A percentile compares a stretch with the other conserved stretches of the same genome.
Conservation (phyloP, 1,140 invertebrate species). For the Patella vulgata region DNA sequence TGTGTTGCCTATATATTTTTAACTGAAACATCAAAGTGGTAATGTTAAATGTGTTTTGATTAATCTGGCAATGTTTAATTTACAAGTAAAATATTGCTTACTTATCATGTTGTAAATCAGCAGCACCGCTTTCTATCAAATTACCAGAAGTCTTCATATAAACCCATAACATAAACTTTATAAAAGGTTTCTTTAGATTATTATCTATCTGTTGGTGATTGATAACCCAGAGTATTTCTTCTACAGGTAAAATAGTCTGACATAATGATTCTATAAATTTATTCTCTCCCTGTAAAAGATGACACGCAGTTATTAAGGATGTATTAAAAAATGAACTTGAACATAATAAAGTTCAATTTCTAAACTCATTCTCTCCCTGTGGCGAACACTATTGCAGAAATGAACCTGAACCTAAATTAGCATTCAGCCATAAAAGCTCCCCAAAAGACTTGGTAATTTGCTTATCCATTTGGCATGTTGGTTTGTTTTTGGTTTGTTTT, state of each 20-base stretch:
- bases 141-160: conserved; percentile 63
- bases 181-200: conserved; percentile 64
- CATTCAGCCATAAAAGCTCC: no score
- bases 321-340: neutral
- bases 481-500: no score
- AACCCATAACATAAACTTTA: conserved; percentile 65
- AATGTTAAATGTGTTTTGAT: no score
- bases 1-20: neutral
- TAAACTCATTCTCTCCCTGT: no score
- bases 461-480: no score
- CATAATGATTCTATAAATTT: conserved; percentile 67
- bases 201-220: conserved; percentile 58
- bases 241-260: conserved; percentile 64
- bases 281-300: conserved; percentile 61
- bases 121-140: conserved; percentile 62
- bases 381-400: no score
- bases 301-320: no score
- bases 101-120: conserved; percentile 66
- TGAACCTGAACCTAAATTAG: no score
- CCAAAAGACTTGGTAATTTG: no score
- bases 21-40: neutral
- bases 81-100: no score
- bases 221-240: conserved; percentile 62
- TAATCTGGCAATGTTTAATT: no score
- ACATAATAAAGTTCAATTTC: neutral